Evolutionary conservation across 2,888 invertebrate genomes (phyloP).

Genomic region (Furcula furcula): DNA sequence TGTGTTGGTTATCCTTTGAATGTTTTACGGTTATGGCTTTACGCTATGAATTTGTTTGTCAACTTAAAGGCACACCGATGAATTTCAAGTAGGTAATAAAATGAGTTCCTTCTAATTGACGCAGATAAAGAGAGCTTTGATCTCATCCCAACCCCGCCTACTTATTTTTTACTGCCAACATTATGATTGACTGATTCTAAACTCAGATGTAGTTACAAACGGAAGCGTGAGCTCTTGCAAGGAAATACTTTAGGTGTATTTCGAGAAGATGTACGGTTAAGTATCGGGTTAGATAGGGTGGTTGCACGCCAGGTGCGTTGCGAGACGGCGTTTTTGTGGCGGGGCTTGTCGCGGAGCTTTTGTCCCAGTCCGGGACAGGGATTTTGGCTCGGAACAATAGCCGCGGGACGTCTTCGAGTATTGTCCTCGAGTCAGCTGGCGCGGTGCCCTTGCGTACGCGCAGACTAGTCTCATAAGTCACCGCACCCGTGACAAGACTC

Average conservation of each 20-base stretch:
- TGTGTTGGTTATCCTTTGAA: not conserved
- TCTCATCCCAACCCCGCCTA: not conserved
- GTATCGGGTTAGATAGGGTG: conserved; percentile 64
- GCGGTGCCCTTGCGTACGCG: conserved; percentile 46
- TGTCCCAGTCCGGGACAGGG: conserved; percentile 40
- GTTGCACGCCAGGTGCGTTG: conserved; percentile 66
- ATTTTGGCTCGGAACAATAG: conserved; percentile 58
- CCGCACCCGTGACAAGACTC: conserved; percentile 30
- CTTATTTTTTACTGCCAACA: not conserved
- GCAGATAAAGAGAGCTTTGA: not conserved
- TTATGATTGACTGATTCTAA: conserved; percentile 7
- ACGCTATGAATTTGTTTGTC: not conserved
- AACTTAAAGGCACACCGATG: not conserved
- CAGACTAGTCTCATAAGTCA: conserved; percentile 49
- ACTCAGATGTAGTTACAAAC: conserved; percentile 47
- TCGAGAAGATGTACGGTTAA: conserved; percentile 40
- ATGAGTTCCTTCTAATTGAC: not conserved
- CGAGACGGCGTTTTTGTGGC: conserved; percentile 56
- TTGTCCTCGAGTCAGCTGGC: conserved; percentile 76
- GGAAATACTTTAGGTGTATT: conserved; percentile 40
- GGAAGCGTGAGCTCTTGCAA: conserved; percentile 44
- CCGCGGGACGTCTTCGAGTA: conserved; percentile 76
- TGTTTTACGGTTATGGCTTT: not conserved
- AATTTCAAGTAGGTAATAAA: not conserved
- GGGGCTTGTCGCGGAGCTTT: conserved; percentile 55